Evolutionary conservation across 1,140 invertebrate species (phyloP), one percentile per base, ranked within the genome.

Genomic region (Octopus sinensis): DNA sequence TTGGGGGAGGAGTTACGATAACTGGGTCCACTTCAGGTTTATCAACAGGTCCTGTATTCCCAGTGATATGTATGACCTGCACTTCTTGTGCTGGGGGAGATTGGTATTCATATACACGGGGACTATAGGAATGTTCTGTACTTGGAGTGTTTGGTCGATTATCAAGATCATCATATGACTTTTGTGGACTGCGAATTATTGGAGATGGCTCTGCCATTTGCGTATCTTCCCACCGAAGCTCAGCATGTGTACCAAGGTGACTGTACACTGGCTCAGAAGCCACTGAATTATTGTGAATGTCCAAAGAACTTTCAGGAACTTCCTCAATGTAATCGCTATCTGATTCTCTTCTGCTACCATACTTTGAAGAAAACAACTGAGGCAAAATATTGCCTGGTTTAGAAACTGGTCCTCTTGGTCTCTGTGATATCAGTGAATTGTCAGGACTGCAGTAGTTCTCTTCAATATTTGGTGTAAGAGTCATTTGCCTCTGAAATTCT

Each of bases 271-370:
- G 85, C 17, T 87, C 80, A 76, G 86, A 85, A 56, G 84, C 82
- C 68, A 84, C 76, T 82, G 62, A 81, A 80, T 76, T 83, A 82
- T 54, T 82, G 43, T 54, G 76, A n/a, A 80, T 80, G 53, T 79
- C 81, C 30, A 80, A 71, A 17, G 68, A 53, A 30, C 62, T 52
- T n/a, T 62, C 62, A 7, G 76, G 23, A 79, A 82, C 81, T 80
- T 84, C 62, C 4, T 80, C 68, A 79, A 82, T 82, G 81, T 84
- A 84, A 53, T 87, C 86, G 0, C 83, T 80, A 53, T 84, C 82
- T 71, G 86, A 86, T 73, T 84, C 82, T n/a, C 86, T 80, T 81
- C 86, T 86, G 71, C 86, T 86, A 30, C 86, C 86, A 83, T 83
- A 87, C 68, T 84, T 86, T 5, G 85, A 84, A 30, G 85, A 83